Percentiles rank a stretch among this genome's conserved stretches.
Evolutionary conservation across 2,888 invertebrate species (phyloP).

Genomic region (Tineola bisselliella): DNA sequence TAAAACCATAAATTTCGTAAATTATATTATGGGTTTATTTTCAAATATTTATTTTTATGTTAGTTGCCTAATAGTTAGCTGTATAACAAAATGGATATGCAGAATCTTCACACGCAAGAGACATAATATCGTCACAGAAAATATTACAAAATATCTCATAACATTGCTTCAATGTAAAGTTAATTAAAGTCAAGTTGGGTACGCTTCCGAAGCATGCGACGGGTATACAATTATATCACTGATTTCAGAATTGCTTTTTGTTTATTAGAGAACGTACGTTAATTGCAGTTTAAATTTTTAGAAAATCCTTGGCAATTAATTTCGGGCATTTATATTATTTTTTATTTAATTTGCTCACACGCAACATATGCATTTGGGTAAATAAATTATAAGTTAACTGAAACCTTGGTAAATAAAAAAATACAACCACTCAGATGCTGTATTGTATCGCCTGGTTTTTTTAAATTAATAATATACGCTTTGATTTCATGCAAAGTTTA

Average conservation of each 20-base stretch:
- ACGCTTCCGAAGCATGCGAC: neutral
- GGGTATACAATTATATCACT: no score
- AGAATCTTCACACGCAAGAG: neutral
- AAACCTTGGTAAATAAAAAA: neutral
- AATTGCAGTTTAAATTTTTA: neutral
- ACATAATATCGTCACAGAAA: neutral
- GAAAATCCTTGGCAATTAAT: neutral
- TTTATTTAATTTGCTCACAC: neutral
- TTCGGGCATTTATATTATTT: no score
- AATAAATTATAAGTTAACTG: neutral
- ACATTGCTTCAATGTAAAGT: neutral
- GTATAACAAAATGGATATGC: neutral
- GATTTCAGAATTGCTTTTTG: neutral
- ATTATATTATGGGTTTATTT: neutral
- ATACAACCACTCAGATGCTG: no score
- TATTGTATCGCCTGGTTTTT: no score
- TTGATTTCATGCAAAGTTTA: no score
- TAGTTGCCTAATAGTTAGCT: neutral
- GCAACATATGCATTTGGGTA: neutral
- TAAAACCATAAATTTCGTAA: neutral
- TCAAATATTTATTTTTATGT: neutral
- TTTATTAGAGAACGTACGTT: neutral
- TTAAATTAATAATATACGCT: no score
- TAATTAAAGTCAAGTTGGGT: neutral
- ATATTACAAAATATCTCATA: neutral